These are phyloP conservation scores for Calonectris borealis DNA, from an alignment of 2,113 vertebrate genomes.

Conservation along the genomic window DNA sequence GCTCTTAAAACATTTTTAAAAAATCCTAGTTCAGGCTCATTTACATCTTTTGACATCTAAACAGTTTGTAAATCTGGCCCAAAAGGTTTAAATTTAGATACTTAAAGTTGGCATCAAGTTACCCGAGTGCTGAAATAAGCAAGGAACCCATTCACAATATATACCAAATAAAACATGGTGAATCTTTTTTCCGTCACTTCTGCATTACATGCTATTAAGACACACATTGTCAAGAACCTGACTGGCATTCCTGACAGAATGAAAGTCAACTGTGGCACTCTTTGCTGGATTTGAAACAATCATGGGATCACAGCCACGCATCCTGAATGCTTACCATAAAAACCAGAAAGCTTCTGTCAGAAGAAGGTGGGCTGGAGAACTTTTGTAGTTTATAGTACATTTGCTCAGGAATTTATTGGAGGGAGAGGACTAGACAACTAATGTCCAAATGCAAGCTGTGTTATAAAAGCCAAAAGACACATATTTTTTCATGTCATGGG, in stretches of 20 bases:
- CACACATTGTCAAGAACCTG: constrained; percentile 37
- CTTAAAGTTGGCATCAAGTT: neutral
- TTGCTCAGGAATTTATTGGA: neutral
- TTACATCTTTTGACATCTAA: constrained; percentile 16
- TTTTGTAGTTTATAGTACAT: neutral
- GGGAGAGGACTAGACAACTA: neutral
- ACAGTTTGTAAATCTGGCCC: neutral
- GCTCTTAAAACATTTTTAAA: neutral
- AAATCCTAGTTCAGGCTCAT: neutral
- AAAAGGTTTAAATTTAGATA: constrained; percentile 31
- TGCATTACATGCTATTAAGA: constrained; percentile 21
- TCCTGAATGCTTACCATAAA: neutral
- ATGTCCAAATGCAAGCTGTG: neutral
- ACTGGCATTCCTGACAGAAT: constrained; percentile 35
- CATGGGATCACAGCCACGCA: neutral
- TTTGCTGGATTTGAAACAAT: constrained; percentile 13
- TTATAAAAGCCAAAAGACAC: neutral
- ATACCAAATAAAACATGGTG: neutral
- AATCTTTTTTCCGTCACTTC: constrained; percentile 8
- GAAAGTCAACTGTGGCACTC: constrained; percentile 21
- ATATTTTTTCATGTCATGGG: neutral
- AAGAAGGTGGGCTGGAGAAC: neutral
- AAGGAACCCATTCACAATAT: constrained; percentile 21
- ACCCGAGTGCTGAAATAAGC: neutral
- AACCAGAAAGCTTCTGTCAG: neutral